Conservation (phyloP, 2,113 vertebrate species). For the Rhynchomys soricoides region DNA sequence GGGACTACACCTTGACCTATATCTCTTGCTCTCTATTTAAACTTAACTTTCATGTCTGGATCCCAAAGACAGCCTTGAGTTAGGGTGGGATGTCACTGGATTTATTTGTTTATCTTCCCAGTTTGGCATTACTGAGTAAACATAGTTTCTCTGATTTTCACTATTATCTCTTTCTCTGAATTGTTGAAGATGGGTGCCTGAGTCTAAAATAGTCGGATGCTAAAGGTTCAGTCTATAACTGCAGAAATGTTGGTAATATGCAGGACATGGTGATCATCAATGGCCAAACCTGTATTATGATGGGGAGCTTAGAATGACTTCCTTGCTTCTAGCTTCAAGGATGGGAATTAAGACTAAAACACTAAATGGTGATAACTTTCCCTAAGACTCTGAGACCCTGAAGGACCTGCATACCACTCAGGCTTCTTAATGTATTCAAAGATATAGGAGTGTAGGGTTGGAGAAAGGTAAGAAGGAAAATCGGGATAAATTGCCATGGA, state of each 20-base stretch:
- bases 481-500: no score
- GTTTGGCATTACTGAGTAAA: background rate
- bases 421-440: background rate
- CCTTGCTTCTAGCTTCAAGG: background rate
- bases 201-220: background rate
- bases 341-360: fast-evolving
- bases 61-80: background rate
- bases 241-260: no score
- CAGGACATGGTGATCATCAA: background rate
- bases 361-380: background rate
- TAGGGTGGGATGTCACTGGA: background rate
- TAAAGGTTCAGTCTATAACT: background rate
- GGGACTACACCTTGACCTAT: background rate
- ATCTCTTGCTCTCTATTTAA: background rate
- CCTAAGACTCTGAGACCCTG: background rate
- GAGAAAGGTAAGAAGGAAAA: background rate
- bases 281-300: background rate
- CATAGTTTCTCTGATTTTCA: background rate
- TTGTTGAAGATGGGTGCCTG: background rate
- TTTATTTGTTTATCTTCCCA: background rate
- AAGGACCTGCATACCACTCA: background rate
- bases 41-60: background rate
- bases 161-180: background rate
- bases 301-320: background rate
- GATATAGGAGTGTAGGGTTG: background rate